Evolutionary conservation across 2,113 vertebrate genomes (phyloP).

Genomic region (Thunnus thynnus): DNA sequence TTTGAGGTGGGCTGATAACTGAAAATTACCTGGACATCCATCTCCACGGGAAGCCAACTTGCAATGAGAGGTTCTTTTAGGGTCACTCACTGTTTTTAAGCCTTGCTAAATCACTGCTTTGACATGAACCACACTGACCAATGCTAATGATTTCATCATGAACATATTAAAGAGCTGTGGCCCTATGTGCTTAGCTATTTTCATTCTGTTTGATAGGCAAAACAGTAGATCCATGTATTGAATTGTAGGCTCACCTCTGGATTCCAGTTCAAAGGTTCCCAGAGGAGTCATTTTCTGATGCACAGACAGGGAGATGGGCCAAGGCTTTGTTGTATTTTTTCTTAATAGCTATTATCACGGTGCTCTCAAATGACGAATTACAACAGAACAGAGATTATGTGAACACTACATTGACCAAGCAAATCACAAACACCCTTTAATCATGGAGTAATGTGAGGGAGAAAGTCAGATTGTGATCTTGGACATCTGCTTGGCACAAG

Average conservation of each 20-base stretch:
- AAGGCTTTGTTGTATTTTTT: background rate
- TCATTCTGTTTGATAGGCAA: conserved; percentile 10
- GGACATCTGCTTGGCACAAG: background rate
- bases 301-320: background rate
- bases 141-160: background rate
- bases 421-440: background rate
- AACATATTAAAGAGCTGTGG: background rate
- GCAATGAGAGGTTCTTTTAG: background rate
- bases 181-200: no score
- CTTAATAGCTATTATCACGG: background rate
- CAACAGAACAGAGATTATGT: background rate
- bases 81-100: background rate
- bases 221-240: conserved; percentile 18
- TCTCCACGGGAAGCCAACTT: conserved; percentile 18
- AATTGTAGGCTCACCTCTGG: conserved; percentile 35
- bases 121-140: conserved; percentile 10
- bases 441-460: background rate
- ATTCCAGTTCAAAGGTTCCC: conserved; percentile 43
- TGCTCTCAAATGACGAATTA: background rate
- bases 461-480: background rate
- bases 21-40: conserved; percentile 50
- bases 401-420: background rate
- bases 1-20: conserved; percentile 35
- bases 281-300: conserved; percentile 6
- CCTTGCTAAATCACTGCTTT: background rate